phyloP scores from a whole-genome alignment of 2,113 vertebrate genomes.

The Heterotis niloticus region DNA sequence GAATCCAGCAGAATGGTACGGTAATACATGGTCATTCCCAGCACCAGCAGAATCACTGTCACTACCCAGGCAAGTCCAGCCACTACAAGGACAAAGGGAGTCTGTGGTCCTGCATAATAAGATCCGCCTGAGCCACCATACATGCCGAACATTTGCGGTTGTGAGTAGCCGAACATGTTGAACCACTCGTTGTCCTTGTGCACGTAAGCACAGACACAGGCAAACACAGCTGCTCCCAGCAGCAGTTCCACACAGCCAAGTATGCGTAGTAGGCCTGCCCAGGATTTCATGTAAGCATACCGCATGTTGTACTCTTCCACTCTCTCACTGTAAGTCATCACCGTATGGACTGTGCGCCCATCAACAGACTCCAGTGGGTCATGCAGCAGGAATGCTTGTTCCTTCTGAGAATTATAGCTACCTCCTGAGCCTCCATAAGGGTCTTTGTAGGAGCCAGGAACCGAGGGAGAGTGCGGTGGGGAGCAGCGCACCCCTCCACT shows the following conservation, averaged over 20 bases:
- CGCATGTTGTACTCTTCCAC: constrained; percentile 78
- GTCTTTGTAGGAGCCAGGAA: constrained; percentile 63
- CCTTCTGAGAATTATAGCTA: constrained; percentile 70
- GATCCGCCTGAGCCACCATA: constrained; percentile 59
- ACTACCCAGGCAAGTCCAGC: constrained; percentile 82
- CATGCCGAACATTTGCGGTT: constrained; percentile 60
- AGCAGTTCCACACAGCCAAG: constrained; percentile 83
- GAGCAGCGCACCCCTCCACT: constrained; percentile 76
- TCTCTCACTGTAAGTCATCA: constrained; percentile 75
- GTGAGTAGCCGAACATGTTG: constrained; percentile 84
- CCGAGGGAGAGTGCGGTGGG: constrained; percentile 73
- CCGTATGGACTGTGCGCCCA: constrained; percentile 61
- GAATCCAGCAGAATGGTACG: constrained; percentile 91
- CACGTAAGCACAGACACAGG: constrained; percentile 90
- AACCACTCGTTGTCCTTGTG: constrained; percentile 97
- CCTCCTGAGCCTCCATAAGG: constrained; percentile 67
- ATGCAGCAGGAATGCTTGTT: constrained; percentile 61
- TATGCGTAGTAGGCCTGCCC: constrained; percentile 87
- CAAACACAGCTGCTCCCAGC: constrained; percentile 85
- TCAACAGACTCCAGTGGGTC: constrained; percentile 59
- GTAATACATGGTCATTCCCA: constrained; percentile 99
- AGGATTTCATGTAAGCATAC: constrained; percentile 94
- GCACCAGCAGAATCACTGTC: constrained; percentile 80
- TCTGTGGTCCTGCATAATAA: constrained; percentile 86
- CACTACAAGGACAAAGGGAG: constrained; percentile 83